Base-by-base conservation (phyloP, 1,140 invertebrate species). In the Drosophila suzukii region DNA sequence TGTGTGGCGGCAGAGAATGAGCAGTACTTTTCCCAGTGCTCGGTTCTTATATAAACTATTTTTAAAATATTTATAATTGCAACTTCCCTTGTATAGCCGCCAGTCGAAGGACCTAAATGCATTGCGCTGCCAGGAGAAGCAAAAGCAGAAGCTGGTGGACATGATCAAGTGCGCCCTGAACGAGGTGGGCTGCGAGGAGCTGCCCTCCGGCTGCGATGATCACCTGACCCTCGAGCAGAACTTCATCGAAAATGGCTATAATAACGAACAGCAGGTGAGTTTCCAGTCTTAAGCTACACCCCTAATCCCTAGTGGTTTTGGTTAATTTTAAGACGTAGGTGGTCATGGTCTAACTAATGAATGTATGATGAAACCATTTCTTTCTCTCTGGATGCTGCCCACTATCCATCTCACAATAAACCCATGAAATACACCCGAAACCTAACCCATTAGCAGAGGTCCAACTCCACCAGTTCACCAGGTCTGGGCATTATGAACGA, bases 131-230 rank as follows among this genome's bases (percentile, higher is more conserved):
- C 95, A 95, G 67, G 96, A 98, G 91, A 95, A 96, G 55, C 97
- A 97, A 91, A 94, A 97, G 82, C 94, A 95, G 38, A 95, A 95
- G 70, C 95, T 98, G 90, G 94, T 95, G 6, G 96, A 97, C 75
- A 94, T 97, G 72, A 97, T 98, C 58, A 95, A 95, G 72, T 94
- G 95, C 38, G 96, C 97, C n/a, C 93, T 98, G 38, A 96, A 96
- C 65, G 95, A 97, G 90, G 93, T 97, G 6, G 97, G 97, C 36
- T 97, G 96, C 78, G 96, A 97, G 91, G 96, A 97, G 93, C 94
- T 96, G 46, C 97, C 97, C 30, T 95, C 95, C n/a, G 97, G 96
- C 49, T 96, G 96, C 90, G 97, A 97, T 76, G 94, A 94, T 82
- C 91, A 92, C 50, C 91, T 96, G 34, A 94, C 95, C 1, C 93